Evolutionary conservation across 2,113 vertebrate species (phyloP).

Genomic region (Pavo muticus): DNA sequence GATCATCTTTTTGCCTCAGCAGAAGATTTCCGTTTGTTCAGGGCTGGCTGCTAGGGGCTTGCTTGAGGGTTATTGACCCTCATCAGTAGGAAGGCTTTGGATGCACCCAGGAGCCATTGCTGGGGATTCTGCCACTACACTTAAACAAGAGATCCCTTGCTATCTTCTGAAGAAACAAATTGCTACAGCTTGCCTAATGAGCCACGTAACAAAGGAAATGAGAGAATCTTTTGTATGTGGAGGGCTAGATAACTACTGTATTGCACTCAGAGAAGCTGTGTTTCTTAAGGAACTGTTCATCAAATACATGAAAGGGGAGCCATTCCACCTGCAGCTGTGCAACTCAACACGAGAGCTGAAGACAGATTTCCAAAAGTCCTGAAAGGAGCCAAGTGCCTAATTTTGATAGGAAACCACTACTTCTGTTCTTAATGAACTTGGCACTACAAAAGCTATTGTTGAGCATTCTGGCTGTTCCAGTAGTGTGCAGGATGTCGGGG

Average conservation of each 20-base stretch:
- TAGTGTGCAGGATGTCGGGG: background rate
- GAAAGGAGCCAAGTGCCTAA: background rate
- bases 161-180: background rate
- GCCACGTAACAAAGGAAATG: background rate
- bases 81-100: rapidly evolving
- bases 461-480: background rate
- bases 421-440: constrained; percentile 15
- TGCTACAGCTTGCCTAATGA: background rate
- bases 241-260: background rate
- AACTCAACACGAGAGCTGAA: background rate
- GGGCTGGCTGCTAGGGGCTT: background rate
- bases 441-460: background rate
- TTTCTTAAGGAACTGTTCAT: background rate
- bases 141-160: background rate
- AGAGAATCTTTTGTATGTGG: background rate
- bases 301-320: background rate
- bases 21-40: background rate
- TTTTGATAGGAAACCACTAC: background rate
- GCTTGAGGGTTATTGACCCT: rapidly evolving
- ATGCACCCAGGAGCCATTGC: background rate
- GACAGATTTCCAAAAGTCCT: background rate
- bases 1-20: rapidly evolving
- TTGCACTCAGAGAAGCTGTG: background rate
- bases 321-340: background rate
- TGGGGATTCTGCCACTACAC: background rate